Evolutionary conservation across 2,888 invertebrate genomes (phyloP).

Genomic region (Macropis europaea): DNA sequence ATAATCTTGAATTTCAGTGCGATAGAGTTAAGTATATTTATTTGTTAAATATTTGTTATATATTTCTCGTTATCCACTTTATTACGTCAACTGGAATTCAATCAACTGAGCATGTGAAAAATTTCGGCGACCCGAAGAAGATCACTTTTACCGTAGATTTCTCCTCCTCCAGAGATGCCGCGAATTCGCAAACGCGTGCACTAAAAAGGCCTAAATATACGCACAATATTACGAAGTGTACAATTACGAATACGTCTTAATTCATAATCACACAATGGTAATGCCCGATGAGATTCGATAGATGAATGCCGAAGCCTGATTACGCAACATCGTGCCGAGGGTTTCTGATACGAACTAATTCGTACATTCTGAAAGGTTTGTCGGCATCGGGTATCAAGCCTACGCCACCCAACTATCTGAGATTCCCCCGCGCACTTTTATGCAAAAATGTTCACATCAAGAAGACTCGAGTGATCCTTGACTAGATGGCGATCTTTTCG

Average conservation of each 20-base stretch:
- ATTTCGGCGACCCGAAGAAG: too few relatives aligned
- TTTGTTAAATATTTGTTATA: background rate
- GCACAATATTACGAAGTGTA: slow-evolving; percentile 20
- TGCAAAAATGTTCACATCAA: slow-evolving; percentile 22
- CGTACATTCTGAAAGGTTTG: slow-evolving; percentile 1
- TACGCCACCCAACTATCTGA: slow-evolving; percentile 39
- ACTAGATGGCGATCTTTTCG: slow-evolving; percentile 60
- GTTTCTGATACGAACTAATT: background rate
- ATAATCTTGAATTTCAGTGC: too few relatives aligned
- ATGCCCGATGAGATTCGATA: slow-evolving; percentile 36
- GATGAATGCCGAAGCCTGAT: slow-evolving; percentile 24
- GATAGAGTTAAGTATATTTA: background rate
- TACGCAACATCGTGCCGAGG: background rate
- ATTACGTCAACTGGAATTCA: too few relatives aligned
- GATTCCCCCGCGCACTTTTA: slow-evolving; percentile 28
- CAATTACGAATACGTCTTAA: slow-evolving; percentile 14
- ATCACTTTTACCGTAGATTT: background rate
- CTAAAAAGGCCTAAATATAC: slow-evolving; percentile 24
- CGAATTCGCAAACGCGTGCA: slow-evolving; percentile 22
- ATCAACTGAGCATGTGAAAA: too few relatives aligned
- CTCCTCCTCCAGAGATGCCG: background rate
- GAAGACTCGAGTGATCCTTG: slow-evolving; percentile 31
- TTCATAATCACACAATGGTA: slow-evolving; percentile 24
- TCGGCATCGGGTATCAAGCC: slow-evolving; percentile 25
- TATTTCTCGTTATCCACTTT: background rate